These are phyloP conservation scores for Potorous gilbertii DNA, from an alignment of 2,797 vertebrate genomes.

Conservation along the genomic window DNA sequence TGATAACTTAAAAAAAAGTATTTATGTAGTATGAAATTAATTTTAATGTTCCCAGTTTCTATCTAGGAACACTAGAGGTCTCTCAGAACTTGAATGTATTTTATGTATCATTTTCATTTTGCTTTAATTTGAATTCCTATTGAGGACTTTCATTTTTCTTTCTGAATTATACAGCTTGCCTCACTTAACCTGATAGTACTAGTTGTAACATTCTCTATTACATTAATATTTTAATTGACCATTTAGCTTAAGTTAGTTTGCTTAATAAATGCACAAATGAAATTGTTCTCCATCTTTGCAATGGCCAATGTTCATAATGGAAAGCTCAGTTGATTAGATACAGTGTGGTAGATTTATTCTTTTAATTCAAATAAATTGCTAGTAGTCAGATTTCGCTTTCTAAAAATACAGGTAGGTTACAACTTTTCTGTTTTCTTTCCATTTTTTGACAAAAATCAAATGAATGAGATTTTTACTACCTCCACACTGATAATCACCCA, in stretches of 20 bases:
- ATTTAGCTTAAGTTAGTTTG: slow-evolving; percentile 78
- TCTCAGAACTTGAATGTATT: slow-evolving; percentile 73
- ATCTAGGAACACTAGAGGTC: slow-evolving; percentile 83
- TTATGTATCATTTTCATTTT: slow-evolving; percentile 45
- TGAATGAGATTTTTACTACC: background rate
- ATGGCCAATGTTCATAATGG: slow-evolving; percentile 56
- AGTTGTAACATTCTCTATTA: slow-evolving; percentile 73
- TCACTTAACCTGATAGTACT: slow-evolving; percentile 77
- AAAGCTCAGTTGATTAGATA: slow-evolving; percentile 63
- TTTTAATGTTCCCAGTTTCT: slow-evolving; percentile 20
- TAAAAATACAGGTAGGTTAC: slow-evolving; percentile 38
- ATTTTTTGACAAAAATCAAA: background rate
- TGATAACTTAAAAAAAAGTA: background rate
- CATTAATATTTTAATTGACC: slow-evolving; percentile 78
- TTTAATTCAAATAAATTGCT: slow-evolving; percentile 74
- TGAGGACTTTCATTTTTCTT: slow-evolving; percentile 73
- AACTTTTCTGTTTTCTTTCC: slow-evolving; percentile 37
- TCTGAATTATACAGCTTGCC: slow-evolving; percentile 78
- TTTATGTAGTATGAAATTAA: background rate
- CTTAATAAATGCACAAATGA: slow-evolving; percentile 57
- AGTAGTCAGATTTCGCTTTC: slow-evolving; percentile 56
- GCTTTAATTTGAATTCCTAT: slow-evolving; percentile 56
- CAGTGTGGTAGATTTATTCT: slow-evolving; percentile 38
- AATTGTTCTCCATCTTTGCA: slow-evolving; percentile 73
- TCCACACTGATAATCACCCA: background rate